These are phyloP conservation scores for Rhinoraja longicauda DNA, from an alignment of 2,797 vertebrate species.

Conservation along the genomic window DNA sequence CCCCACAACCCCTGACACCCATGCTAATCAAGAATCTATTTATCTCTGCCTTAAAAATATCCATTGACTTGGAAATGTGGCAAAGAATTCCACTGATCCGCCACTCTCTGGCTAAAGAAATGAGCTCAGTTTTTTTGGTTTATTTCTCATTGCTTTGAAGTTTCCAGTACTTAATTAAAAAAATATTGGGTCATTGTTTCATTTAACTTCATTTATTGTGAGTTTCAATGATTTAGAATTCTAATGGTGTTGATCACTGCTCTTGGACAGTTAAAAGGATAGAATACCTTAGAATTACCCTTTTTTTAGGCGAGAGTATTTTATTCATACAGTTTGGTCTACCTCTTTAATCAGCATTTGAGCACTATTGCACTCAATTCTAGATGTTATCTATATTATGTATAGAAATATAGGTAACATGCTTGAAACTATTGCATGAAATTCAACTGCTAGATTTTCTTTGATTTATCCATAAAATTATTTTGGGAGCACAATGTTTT, in stretches of 20 bases:
- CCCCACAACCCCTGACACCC: no score
- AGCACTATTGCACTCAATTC: neutral
- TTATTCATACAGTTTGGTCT: neutral
- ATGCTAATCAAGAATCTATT: no score
- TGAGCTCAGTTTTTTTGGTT: neutral
- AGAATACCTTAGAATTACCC: neutral
- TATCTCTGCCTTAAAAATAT: no score
- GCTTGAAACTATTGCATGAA: neutral
- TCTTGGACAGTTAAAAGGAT: neutral
- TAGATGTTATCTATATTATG: neutral
- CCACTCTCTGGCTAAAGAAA: neutral
- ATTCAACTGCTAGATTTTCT: no score
- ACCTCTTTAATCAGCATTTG: neutral
- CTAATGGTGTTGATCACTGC: neutral
- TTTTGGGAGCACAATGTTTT: neutral
- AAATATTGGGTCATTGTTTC: neutral
- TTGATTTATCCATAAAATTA: neutral
- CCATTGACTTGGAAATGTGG: no score
- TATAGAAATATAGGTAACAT: neutral
- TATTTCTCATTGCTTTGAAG: neutral
- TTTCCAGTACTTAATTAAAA: neutral
- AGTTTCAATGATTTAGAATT: neutral
- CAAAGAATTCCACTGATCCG: no score
- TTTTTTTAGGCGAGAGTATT: neutral
- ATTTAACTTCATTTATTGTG: neutral